phyloP scores from a whole-genome alignment of 2,888 invertebrate species.

The Noctua pronuba region DNA sequence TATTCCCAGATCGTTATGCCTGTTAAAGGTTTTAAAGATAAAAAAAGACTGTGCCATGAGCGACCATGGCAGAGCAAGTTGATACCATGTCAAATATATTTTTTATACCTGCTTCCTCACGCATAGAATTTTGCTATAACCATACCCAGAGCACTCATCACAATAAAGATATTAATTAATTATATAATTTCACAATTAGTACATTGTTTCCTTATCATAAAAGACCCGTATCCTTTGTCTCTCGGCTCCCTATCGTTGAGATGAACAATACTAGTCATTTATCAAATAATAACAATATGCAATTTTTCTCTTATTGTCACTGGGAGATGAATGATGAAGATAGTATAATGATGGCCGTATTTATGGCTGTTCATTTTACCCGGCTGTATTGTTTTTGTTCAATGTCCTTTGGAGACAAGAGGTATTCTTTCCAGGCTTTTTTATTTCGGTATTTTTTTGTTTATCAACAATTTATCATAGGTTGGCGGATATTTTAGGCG shows the following conservation, averaged over 20 bases:
- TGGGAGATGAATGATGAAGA: slow-evolving; percentile 40
- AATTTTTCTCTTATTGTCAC: slow-evolving; percentile 66
- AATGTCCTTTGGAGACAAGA: slow-evolving; percentile 25
- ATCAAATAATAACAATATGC: slow-evolving; percentile 70
- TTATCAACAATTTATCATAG: neutral
- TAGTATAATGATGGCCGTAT: slow-evolving; percentile 49
- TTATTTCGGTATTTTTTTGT: neutral
- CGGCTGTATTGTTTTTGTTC: slow-evolving; percentile 37
- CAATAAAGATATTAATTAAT: slow-evolving; percentile 37
- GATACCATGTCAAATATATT: neutral
- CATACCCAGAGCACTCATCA: slow-evolving; percentile 11
- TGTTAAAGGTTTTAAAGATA: too few species aligned
- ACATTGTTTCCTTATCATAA: slow-evolving; percentile 58
- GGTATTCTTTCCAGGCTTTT: neutral
- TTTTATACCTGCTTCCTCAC: neutral
- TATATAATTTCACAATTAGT: slow-evolving; percentile 54
- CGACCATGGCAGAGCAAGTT: too few species aligned
- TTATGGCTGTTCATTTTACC: slow-evolving; percentile 32
- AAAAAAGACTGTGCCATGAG: neutral
- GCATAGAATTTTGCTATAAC: neutral
- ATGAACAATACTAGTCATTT: slow-evolving; percentile 60
- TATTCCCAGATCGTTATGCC: too few species aligned
- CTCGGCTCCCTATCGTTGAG: slow-evolving; percentile 36
- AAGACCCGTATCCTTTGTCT: slow-evolving; percentile 58
- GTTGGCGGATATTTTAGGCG: neutral